Evolutionary conservation across 2,797 vertebrate genomes (phyloP).

Genomic region (Pelochelys cantorii): DNA sequence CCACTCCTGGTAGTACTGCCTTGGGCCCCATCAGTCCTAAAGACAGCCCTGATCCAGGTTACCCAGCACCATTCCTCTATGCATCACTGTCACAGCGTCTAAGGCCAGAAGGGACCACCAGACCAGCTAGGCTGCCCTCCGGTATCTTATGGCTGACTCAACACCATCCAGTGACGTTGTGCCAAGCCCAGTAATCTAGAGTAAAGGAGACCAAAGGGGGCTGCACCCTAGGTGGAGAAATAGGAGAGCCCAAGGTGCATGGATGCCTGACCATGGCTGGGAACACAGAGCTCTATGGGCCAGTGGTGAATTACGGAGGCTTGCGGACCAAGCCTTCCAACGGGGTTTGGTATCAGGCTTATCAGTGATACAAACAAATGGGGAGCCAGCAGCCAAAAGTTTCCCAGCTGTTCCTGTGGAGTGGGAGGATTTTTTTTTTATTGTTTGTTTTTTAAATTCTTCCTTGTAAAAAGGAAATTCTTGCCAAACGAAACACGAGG

Average conservation of each 20-base stretch:
- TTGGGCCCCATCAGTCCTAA: no score
- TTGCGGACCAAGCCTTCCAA: fast-evolving
- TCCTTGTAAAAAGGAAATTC: background rate
- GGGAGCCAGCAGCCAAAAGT: constrained; percentile 31
- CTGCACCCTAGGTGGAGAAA: background rate
- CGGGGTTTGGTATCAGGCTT: background rate
- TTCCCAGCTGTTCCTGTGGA: constrained; percentile 21
- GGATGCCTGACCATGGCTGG: background rate
- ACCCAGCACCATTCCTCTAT: background rate
- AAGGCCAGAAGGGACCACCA: background rate
- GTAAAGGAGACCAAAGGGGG: background rate
- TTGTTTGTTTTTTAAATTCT: background rate
- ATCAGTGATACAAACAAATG: constrained; percentile 49
- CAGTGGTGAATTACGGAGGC: background rate
- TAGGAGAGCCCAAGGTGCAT: background rate
- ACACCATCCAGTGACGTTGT: no score
- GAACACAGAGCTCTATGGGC: background rate
- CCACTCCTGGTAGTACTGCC: no score
- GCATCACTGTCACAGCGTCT: background rate
- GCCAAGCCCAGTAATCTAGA: background rate
- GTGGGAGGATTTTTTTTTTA: background rate
- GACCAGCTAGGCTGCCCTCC: background rate
- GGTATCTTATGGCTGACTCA: no score
- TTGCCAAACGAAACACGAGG: constrained; percentile 45
- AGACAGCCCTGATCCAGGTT: no score